Evolutionary conservation across 2,797 vertebrate species (phyloP).

Genomic region (Xenopus petersii): DNA sequence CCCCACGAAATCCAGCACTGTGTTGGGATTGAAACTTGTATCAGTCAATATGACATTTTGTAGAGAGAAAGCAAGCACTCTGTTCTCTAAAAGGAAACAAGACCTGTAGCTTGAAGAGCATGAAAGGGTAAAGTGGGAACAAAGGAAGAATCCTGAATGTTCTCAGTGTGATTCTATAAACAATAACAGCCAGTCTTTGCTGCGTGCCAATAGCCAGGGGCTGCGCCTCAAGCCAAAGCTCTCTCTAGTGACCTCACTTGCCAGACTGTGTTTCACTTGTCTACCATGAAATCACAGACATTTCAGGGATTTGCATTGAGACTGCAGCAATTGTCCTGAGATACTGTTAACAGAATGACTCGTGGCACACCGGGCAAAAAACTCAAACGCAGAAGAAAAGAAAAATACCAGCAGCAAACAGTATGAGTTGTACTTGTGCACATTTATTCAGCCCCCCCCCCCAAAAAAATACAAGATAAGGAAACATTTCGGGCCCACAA

Average conservation of each 20-base stretch:
- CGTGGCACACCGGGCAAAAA: too few species aligned
- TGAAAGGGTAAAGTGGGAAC: constrained; percentile 8
- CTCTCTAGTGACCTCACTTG: constrained; percentile 44
- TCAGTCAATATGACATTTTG: background rate
- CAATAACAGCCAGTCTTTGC: constrained; percentile 29
- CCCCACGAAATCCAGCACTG: too few species aligned
- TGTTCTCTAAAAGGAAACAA: constrained; percentile 13
- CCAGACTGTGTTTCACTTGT: constrained; percentile 50
- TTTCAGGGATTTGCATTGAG: background rate
- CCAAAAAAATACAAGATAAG: too few species aligned
- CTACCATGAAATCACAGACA: constrained; percentile 32
- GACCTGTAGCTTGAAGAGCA: background rate
- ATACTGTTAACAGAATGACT: too few species aligned
- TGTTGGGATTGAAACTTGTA: too few species aligned
- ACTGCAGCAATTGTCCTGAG: background rate
- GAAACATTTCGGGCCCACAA: too few species aligned
- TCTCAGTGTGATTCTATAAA: constrained; percentile 39
- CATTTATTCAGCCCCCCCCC: too few species aligned
- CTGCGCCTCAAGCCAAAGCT: constrained; percentile 50
- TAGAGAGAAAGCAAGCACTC: background rate
- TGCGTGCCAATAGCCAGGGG: constrained; percentile 33
- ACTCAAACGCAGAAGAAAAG: too few species aligned
- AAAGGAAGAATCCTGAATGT: constrained; percentile 22
- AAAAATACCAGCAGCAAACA: too few species aligned
- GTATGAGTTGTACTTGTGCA: too few species aligned